phyloP scores from a whole-genome alignment of 2,888 invertebrate genomes.

The Priocnemis perturbator region DNA sequence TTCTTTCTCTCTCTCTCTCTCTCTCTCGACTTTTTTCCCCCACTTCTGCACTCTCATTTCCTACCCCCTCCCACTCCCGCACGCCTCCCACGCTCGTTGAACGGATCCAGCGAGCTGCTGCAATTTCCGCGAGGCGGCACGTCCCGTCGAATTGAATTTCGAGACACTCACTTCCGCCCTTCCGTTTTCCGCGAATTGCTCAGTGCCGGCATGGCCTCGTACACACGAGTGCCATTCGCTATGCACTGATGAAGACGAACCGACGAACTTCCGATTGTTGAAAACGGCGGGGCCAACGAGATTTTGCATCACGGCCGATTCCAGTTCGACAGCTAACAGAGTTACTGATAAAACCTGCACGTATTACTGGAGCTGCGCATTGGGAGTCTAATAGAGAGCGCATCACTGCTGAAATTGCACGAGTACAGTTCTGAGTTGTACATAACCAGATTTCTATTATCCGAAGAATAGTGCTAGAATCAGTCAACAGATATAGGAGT shows the following conservation, averaged over 20 bases:
- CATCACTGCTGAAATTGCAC: too few relatives aligned
- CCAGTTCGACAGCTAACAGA: too few relatives aligned
- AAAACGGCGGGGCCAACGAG: not conserved
- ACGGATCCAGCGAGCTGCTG: slow-evolving; percentile 22
- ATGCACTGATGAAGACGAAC: slow-evolving; percentile 6
- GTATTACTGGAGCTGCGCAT: too few relatives aligned
- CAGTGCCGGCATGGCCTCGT: not conserved
- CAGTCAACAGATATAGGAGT: too few relatives aligned
- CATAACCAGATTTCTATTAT: too few relatives aligned
- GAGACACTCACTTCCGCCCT: slow-evolving; percentile 14
- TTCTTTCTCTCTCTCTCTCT: not conserved
- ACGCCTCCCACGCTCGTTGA: not conserved
- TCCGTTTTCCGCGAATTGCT: slow-evolving; percentile 18
- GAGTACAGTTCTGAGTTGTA: too few relatives aligned
- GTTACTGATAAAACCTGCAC: too few relatives aligned
- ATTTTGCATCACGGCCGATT: not conserved
- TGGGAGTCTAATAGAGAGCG: too few relatives aligned
- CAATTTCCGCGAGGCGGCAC: slow-evolving; percentile 29
- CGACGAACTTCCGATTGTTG: slow-evolving; percentile 4
- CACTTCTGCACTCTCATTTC: not conserved
- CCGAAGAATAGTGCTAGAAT: too few relatives aligned
- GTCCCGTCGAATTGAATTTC: slow-evolving; percentile 26
- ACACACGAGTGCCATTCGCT: not conserved
- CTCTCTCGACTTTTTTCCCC: too few relatives aligned
- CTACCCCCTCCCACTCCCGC: too few relatives aligned